Evolutionary conservation across 2,113 vertebrate species (phyloP), one percentile per base, ranked within the genome.

Genomic region (Phyllostomus discolor): DNA sequence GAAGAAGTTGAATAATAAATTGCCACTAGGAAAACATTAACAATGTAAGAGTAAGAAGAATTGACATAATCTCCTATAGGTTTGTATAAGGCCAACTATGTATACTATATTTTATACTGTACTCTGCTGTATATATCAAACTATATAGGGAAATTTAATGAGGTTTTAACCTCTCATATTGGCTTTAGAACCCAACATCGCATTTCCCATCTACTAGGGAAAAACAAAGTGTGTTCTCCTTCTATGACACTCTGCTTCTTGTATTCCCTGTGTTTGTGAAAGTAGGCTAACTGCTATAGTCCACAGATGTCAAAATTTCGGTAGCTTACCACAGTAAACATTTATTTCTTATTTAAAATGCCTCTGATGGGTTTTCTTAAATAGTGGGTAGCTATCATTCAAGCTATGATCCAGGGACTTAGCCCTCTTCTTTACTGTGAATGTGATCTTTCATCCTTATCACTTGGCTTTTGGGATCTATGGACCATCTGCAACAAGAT

Each of bases 1-100:
- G 79, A 94, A 78, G 22, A 94, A 70, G 10, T 24, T 97, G 62
- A 96, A 87, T 93, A 79, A 90, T 95, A 94, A 89, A 81, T 81
- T 78, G 22, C 57, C 3, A 54, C 11, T 66, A 96, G 69, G 38
- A 88, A 91, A 93, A 43, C 16, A 79, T 72, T 62, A 66, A 70
- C 46, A 81, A 41, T 76, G n/a, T n/a, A 90, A 70, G 26, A 91
- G 8, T 46, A 20, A 81, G 4, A 94, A 88, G 24, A 92, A 76
- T 10, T 54, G 57, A 70, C 70, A 80, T 26, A 73, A 73, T 95
- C 16, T 31, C 84, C 22, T 46, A 22, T 5, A 67, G 20, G 19
- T 76, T 57, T 64, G 17, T 43, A 26, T 66, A 22, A 50, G 57
- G 38, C 54, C 26, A 88, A n/a, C 54, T 82, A 35, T 50, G 33